Conservation (phyloP, 92 coral and sea anemone species). For the Epizoanthus scotinus region DNA sequence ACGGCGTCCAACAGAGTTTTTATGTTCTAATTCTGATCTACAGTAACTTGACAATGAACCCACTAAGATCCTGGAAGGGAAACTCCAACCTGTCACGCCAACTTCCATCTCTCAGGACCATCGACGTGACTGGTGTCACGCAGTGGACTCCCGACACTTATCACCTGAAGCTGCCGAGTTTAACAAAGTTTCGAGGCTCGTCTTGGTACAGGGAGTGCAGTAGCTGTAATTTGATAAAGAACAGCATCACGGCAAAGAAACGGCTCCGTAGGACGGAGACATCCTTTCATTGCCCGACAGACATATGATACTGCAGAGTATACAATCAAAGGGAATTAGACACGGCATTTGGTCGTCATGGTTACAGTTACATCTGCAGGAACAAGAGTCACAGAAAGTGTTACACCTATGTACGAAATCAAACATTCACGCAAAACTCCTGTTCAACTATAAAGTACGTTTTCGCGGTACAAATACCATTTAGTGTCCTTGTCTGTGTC, state of each 20-base stretch:
- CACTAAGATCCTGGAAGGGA: not conserved
- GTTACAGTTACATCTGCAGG: not conserved
- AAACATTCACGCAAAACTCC: not conserved
- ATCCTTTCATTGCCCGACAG: not conserved
- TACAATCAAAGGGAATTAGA: not conserved
- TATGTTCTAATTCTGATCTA: not conserved
- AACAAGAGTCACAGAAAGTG: not conserved
- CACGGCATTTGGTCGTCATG: not conserved
- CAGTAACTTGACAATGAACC: not conserved
- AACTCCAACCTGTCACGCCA: not conserved
- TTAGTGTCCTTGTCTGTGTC: not conserved
- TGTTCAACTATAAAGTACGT: not conserved
- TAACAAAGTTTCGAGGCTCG: not conserved
- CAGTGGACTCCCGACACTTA: not conserved
- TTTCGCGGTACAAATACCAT: not conserved
- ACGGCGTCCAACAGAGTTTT: no score
- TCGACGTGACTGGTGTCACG: not conserved
- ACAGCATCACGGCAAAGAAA: not conserved
- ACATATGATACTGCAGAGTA: not conserved
- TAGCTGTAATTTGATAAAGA: not conserved
- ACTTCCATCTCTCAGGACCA: not conserved
- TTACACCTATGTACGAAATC: not conserved
- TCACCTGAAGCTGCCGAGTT: not conserved
- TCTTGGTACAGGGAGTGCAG: constrained; percentile 11
- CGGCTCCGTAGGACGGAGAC: no score